These are phyloP conservation scores for Gymnopithys bicolor DNA, from an alignment of 2,797 vertebrate genomes.

Conservation along the genomic window DNA sequence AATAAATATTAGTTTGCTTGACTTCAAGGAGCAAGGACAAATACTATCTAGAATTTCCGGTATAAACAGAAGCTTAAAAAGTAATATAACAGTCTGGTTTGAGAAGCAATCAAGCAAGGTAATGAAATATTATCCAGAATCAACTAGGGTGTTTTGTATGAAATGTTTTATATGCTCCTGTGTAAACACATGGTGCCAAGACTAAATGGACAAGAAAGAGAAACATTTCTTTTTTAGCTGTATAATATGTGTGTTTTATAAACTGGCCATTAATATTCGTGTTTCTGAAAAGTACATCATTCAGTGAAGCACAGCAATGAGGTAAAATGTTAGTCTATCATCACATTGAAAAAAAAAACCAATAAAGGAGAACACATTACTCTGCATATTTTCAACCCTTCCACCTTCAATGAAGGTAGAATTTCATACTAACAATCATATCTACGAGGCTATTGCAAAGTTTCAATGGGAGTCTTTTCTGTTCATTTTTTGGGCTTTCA, in stretches of 20 bases:
- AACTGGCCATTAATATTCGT: constrained; percentile 48
- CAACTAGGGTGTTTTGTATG: constrained; percentile 22
- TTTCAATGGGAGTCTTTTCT: constrained; percentile 16
- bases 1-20: neutral
- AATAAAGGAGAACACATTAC: neutral
- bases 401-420: constrained; percentile 44
- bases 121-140: constrained; percentile 28
- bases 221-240: constrained; percentile 70
- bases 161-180: constrained; percentile 40
- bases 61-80: neutral
- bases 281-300: constrained; percentile 57
- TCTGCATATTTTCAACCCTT: constrained; percentile 1
- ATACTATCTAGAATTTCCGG: neutral
- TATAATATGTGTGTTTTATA: constrained; percentile 46
- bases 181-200: constrained; percentile 63
- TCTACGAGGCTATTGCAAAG: constrained; percentile 11
- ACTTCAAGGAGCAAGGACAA: neutral
- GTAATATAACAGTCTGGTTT: neutral
- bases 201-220: constrained; percentile 70
- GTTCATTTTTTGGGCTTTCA: constrained; percentile 28
- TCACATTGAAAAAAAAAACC: neutral
- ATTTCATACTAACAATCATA: constrained; percentile 47
- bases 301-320: constrained; percentile 18
- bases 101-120: neutral
- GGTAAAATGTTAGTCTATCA: constrained; percentile 32